Evolutionary conservation across 2,888 invertebrate genomes (phyloP), one percentile per base, ranked within the genome.

Genomic region (Acrobeloides nanus): DNA sequence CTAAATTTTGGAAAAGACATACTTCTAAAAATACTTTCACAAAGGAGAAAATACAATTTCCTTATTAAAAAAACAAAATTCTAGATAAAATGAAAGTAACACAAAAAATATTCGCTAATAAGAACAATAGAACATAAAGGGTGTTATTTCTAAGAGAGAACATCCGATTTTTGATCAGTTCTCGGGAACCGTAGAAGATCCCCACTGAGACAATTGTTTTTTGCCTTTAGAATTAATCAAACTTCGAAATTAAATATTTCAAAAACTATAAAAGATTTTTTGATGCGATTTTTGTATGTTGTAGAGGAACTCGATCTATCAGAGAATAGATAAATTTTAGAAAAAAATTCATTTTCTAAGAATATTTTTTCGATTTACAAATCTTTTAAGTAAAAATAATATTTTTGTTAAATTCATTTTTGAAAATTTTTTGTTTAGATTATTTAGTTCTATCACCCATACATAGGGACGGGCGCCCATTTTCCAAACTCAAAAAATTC

Each of bases 141-240:
- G 35, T 24, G 35, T 15, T 35, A 24, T 15, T 35, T n/a, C 25
- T 24, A 12, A 34, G 25, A 10, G 25, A n/a, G 23, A 1, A n/a
- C 23, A n/a, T 24, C n/a, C 25, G 35, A 24, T 35, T 35, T 35
- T 23, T 35, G 35, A 23, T 35, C 35, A 5, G 35, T n/a, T 35
- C 35, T 35, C 25, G 25, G 23, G 23, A 5, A n/a, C 25, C 24
- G 12, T 12, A 24, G 23, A 24, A 24, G 23, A 25, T 25, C 23
- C n/a, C 35, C 15, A 35, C 35, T 25, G n/a, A 23, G 23, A 5
- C n/a, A n/a, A n/a, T n/a, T 34, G 12, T 12, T 34, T 34, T 34
- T 34, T 34, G 21, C 24, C 24, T 34, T 34, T 12, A 24, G 25
- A 35, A 35, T 35, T 35, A 25, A 24, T 35, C 35, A 35, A 35